phyloP scores from a whole-genome alignment of 92 coral and sea anemone species.

The Plumapathes pennacea region DNA sequence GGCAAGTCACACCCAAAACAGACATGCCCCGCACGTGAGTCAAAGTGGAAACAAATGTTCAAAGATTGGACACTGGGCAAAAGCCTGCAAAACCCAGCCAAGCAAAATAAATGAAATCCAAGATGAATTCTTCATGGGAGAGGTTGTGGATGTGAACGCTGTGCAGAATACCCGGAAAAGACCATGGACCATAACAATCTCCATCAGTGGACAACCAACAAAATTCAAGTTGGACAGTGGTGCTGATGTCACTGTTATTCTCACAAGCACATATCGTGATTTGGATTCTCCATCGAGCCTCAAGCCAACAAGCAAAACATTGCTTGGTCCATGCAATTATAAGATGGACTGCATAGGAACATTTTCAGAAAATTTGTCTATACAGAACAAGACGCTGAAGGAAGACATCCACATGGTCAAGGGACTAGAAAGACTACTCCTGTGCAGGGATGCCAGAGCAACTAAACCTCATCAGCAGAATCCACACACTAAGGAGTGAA shows the following conservation, averaged over 20 bases:
- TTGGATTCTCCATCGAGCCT: not conserved
- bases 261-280: too few species aligned
- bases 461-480: constrained; percentile 29
- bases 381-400: too few species aligned
- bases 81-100: constrained; percentile 14
- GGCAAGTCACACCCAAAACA: constrained; percentile 14
- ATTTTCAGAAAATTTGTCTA: too few species aligned
- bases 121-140: constrained; percentile 15
- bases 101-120: constrained; percentile 1
- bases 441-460: too few species aligned
- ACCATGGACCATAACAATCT: constrained; percentile 2
- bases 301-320: constrained; percentile 2
- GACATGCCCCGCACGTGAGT: constrained; percentile 10
- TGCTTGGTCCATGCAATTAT: constrained; percentile 30
- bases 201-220: not conserved
- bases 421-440: too few species aligned
- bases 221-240: constrained; percentile 24
- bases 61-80: too few species aligned
- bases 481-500: constrained; percentile 9
- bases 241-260: constrained; percentile 13
- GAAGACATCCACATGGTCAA: too few species aligned
- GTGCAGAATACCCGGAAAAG: constrained; percentile 12
- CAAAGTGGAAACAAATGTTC: constrained; percentile 25
- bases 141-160: constrained; percentile 22
- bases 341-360: constrained; percentile 15